These are phyloP conservation scores for Marcusenius ussheri DNA, from an alignment of 2,113 vertebrate genomes.

Conservation along the genomic window DNA sequence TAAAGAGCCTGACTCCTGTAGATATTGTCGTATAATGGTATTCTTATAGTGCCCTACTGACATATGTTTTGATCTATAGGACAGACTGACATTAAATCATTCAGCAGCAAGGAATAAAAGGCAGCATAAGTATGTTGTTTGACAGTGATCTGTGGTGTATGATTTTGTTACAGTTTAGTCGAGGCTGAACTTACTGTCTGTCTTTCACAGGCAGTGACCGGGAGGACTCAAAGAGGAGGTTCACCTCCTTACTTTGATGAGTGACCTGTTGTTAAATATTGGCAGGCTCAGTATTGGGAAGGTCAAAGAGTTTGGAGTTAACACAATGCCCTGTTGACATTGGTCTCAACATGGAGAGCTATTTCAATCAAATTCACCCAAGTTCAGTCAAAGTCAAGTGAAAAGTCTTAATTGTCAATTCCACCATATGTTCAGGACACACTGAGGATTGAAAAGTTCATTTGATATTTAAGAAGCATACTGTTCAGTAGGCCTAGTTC, in stretches of 20 bases:
- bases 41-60: background rate
- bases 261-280: slow-evolving; percentile 29
- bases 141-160: background rate
- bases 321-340: background rate
- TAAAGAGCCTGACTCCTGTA: background rate
- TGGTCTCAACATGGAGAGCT: background rate
- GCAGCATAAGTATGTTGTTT: background rate
- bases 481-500: background rate
- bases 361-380: background rate
- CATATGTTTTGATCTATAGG: background rate
- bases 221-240: background rate
- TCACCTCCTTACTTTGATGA: slow-evolving; percentile 18
- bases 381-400: background rate
- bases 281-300: slow-evolving; percentile 22
- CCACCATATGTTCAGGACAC: too few relatives aligned
- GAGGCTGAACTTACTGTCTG: background rate
- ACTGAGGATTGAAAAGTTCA: background rate
- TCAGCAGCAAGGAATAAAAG: background rate
- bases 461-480: background rate
- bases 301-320: background rate
- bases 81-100: background rate
- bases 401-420: too few relatives aligned
- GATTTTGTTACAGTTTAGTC: background rate
- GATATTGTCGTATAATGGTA: background rate
- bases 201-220: background rate